Evolutionary conservation across 1,140 invertebrate species (phyloP), one percentile per base, ranked within the genome.

Genomic region (Drosophila arizonae): DNA sequence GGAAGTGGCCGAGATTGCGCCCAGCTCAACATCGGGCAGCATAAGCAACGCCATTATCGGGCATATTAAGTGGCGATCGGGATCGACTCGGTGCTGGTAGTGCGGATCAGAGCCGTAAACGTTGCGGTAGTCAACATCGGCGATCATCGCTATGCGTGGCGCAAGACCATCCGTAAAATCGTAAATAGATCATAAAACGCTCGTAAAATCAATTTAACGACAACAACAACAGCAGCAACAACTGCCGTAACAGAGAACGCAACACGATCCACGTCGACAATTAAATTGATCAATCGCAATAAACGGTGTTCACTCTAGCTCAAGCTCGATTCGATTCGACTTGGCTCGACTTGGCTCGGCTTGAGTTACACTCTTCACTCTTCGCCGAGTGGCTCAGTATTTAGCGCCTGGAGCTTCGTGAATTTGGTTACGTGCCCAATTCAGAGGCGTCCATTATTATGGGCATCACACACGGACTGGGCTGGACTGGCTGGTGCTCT

Each of bases 101-200:
- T 57, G 64, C 3, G 36, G 21, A 30, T 51, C 24, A 26, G 46
- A 67, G 56, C 15, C 21, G 21, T 39, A 43, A 30, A 52, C 60
- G 56, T 75, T 75, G 39, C 43, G 63, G 64, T 73, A 60, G 74
- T 63, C 54, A 50, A 36, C 41, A 36, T 56, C 58, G 50, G 67
- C 54, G 50, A 55, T 13, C 76, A 87, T 88, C 79, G 76, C 77
- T 87, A 82, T 87, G 84, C 86, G 84, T 67, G 81, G 66, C 81
- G 68, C 86, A 89, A 76, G 76, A 80, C 75, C 71, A 81, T 66
- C 58, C 86, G 77, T 89, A 74, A 85, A 90, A 79, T 86, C 86
- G 86, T 90, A 90, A 90, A 90, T 90, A 90, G 86, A 82, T 86
- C 86, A 90, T 90, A 90, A 90, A 90, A 90, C 65, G 81, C 51